Evolutionary conservation across 2,888 invertebrate species (phyloP).

Genomic region (Anorthoa munda): DNA sequence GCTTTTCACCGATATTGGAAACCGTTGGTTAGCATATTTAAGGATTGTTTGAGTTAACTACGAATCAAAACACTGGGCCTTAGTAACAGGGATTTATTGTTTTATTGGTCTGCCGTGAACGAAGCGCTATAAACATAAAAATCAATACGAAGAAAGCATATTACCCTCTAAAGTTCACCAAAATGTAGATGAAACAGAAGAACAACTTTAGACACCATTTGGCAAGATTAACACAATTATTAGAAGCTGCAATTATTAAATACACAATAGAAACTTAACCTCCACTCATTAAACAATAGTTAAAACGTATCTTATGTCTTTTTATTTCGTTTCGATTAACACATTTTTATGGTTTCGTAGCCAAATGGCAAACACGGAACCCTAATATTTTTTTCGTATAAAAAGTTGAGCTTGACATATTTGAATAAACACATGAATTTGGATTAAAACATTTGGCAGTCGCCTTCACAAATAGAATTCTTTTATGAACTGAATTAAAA

Average conservation of each 20-base stretch:
- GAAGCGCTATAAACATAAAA: not conserved
- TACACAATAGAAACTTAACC: conserved; percentile 55
- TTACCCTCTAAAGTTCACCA: not conserved
- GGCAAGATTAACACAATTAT: conserved; percentile 53
- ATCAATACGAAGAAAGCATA: not conserved
- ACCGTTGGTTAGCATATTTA: too few relatives aligned
- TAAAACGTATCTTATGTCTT: conserved; percentile 38
- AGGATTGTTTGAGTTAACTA: too few relatives aligned
- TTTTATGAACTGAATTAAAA: conserved; percentile 1
- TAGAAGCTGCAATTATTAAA: conserved; percentile 47
- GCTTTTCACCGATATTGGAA: too few relatives aligned
- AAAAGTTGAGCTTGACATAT: not conserved
- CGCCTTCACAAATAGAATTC: not conserved
- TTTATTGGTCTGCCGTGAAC: not conserved
- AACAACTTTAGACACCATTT: conserved; percentile 43
- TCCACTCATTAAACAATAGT: conserved; percentile 36
- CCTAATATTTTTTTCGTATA: not conserved
- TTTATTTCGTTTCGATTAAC: conserved; percentile 33
- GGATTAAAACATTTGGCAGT: not conserved
- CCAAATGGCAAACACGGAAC: not conserved
- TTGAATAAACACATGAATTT: too few relatives aligned
- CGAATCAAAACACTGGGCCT: too few relatives aligned
- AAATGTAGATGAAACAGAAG: conserved; percentile 6
- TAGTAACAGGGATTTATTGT: too few relatives aligned
- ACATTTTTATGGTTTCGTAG: not conserved